Evolutionary conservation across 2,888 invertebrate genomes (phyloP).

Genomic region (Lithophane socia): DNA sequence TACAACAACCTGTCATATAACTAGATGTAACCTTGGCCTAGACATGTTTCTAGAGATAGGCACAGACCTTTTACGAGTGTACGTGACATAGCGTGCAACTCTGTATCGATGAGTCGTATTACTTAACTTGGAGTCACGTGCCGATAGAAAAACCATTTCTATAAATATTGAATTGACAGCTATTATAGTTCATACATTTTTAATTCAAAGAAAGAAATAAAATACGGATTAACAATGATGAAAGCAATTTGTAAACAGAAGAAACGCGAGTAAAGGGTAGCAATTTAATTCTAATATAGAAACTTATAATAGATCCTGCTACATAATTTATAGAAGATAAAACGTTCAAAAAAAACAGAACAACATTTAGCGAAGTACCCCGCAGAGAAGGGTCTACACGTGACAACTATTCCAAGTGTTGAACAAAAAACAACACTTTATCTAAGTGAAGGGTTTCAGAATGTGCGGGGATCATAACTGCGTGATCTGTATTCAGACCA

Average conservation of each 20-base stretch:
- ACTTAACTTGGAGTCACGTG: constrained; percentile 55
- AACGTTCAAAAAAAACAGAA: constrained; percentile 56
- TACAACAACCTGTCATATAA: constrained; percentile 55
- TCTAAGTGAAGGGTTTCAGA: constrained; percentile 79
- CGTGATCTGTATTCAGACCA: constrained; percentile 81
- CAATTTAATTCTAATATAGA: constrained; percentile 16
- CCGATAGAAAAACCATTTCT: constrained; percentile 23
- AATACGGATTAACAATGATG: background rate
- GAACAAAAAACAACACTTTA: constrained; percentile 78
- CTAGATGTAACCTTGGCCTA: constrained; percentile 67
- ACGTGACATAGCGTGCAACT: constrained; percentile 63
- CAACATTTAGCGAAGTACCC: constrained; percentile 60
- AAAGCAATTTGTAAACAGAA: constrained; percentile 23
- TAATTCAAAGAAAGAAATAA: constrained; percentile 4
- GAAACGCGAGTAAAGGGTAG: constrained; percentile 1
- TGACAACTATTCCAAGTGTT: constrained; percentile 76
- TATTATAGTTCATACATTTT: background rate
- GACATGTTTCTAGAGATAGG: constrained; percentile 53
- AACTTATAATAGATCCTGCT: constrained; percentile 26
- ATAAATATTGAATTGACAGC: constrained; percentile 10
- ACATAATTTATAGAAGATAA: constrained; percentile 52
- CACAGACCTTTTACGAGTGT: constrained; percentile 53
- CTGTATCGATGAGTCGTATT: constrained; percentile 53
- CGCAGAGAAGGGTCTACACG: constrained; percentile 68
- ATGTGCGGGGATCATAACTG: constrained; percentile 75